Evolutionary conservation across 2,113 vertebrate genomes (phyloP), one percentile per base, ranked within the genome.

Genomic region (Gymnogyps californianus): DNA sequence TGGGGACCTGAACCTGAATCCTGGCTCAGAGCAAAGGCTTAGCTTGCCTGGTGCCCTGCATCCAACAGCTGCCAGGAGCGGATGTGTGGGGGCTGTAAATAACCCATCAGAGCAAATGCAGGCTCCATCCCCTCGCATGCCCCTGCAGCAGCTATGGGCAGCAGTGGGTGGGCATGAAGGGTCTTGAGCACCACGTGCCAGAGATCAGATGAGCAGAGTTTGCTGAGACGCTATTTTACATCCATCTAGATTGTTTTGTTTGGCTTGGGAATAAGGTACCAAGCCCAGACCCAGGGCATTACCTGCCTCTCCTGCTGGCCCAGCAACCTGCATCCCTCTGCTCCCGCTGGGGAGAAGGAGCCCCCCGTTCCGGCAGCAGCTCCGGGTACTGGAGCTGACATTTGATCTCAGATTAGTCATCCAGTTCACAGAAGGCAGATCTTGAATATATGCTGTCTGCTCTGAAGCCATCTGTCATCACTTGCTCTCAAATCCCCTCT

Each of bases 391-490:
- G 66, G 84, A 71, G 77, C 69, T 96, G 87, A 87, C 78, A 93
- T 46, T 87, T 95, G 96, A 96, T 96, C 90, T 96, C 57, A 11
- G 16, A 87, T 97, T 93, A 96, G 76, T 96, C 88, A 89, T 76
- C 52, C 87, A 31, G 89, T 83, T 86, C 36, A 10, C 88, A 77
- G 96, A 76, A 97, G 89, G 83, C 88, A 95, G 93, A 89, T 96
- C 88, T 90, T 93, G 87, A 93, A 92, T 94, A 49, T 69, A 54
- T 65, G 42, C 85, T 95, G 86, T 85, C 74, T 95, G 90, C 95
- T 96, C 91, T 90, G 86, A 93, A 93, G 80, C 97, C 95, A 92
- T 96, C 96, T 96, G 96, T 94, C 89, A 86, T 86, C 71, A 46
- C 85, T 89, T 78, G 87, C 87, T 94, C 83, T 93, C 93, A 91